Conservation (phyloP, 2,888 invertebrate genomes). For the Carterocephalus palaemon region DNA sequence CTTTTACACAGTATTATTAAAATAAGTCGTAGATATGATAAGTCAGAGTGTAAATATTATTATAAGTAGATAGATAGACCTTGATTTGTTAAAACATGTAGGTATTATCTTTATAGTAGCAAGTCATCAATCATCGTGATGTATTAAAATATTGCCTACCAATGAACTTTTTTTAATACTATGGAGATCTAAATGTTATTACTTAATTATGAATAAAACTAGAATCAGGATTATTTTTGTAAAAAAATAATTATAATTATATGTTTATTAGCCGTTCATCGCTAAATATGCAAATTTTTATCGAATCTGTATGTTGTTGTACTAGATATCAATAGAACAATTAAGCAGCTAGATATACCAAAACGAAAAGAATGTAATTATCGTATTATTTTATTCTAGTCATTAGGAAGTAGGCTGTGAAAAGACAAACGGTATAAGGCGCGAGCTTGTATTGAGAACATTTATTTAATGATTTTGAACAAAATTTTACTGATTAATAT, state of each 20-base stretch:
- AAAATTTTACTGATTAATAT: no score
- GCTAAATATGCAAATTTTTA: background rate
- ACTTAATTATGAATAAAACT: no score
- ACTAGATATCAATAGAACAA: background rate
- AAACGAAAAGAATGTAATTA: conserved; percentile 2
- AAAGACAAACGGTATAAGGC: conserved; percentile 50
- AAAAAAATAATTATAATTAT: background rate
- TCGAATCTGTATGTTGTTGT: conserved; percentile 7
- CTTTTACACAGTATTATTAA: conserved; percentile 63
- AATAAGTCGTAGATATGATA: conserved; percentile 35
- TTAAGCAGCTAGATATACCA: conserved; percentile 8
- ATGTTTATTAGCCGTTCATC: background rate
- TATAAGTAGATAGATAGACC: conserved; percentile 5
- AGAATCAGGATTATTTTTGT: no score
- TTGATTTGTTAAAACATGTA: background rate
- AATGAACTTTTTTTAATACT: no score
- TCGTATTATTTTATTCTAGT: conserved; percentile 50
- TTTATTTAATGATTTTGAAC: conserved; percentile 9
- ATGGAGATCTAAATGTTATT: no score
- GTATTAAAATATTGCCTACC: no score
- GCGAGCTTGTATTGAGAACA: background rate
- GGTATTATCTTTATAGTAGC: background rate
- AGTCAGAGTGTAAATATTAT: conserved; percentile 32
- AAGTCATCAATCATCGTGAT: no score
- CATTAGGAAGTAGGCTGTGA: conserved; percentile 69